Base-by-base conservation (phyloP, 2,113 vertebrate genomes). In the Nothocercus nigrocapillus region DNA sequence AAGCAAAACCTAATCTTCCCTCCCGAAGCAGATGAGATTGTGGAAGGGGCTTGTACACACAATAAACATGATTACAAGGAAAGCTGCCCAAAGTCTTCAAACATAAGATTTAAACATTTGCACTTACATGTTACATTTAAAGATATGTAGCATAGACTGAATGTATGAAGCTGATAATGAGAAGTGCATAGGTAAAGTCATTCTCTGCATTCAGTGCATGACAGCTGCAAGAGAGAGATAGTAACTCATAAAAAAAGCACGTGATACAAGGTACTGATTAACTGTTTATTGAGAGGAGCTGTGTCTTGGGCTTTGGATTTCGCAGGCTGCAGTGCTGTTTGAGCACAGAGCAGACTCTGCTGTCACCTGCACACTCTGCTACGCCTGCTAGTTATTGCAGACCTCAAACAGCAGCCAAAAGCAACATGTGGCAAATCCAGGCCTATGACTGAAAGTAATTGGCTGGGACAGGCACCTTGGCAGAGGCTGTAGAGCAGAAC, bases 41-140 rank as follows among this genome's bases (percentile, higher is more conserved):
- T 66, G 30, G 38, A 79, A 92, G 45, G 32, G 15, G 34, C 61
- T 82, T 59, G 28, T 85, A 22, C 84, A 45, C 53, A 72, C 76
- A 66, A 44, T 42, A 82, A 53, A 49, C 9, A 53, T 36, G 36
- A 38, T 27, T 67, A 17, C 4, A 25, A 16, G 7, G 36, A 42
- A 78, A 86, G 32, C 44, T 38, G 34, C 28, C 9, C 47, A 72
- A 47, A 67, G 21, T 13, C 28, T 62, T 74, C 28, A 75, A 89
- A 59, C 3, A 11, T 36, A 59, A 17, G 32, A n/a, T 88, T 80
- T 92, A 53, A 83, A 69, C 34, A 30, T 88, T 77, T 91, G 45
- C 30, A n/a, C 85, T 79, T 92, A 53, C 49, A 49, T 22, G 21
- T 22, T 49, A 49, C 34, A n/a, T 88, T 80, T 92, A 53, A 83